These are phyloP conservation scores for Limnephilus auricula DNA, from an alignment of 2,888 invertebrate genomes.

Conservation along the genomic window DNA sequence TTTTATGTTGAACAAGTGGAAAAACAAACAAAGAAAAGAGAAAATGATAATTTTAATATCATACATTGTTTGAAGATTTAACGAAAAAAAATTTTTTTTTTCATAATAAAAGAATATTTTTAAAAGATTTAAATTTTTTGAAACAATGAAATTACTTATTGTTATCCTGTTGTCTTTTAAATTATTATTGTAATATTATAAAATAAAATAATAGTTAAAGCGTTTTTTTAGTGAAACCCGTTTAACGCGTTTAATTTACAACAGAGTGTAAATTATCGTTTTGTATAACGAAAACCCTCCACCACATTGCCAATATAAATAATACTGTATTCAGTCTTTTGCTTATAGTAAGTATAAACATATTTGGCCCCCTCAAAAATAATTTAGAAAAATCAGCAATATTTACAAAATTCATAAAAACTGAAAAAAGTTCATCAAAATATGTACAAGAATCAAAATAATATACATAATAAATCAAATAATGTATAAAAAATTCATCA, in stretches of 20 bases:
- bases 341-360: slow-evolving; percentile 7
- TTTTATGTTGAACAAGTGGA: not conserved
- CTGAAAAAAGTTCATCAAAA: not conserved
- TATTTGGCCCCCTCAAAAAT: slow-evolving; percentile 30
- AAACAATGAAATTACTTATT: not conserved
- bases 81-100: not conserved
- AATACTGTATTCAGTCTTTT: slow-evolving; percentile 17
- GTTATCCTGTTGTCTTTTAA: not conserved
- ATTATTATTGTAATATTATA: not conserved
- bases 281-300: not conserved
- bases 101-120: not conserved
- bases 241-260: not conserved
- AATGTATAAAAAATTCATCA: not conserved
- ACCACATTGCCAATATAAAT: not conserved
- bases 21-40: not conserved
- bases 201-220: not conserved
- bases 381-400: not conserved
- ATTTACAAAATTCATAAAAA: not conserved
- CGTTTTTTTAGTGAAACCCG: not conserved
- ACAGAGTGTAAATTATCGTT: not conserved
- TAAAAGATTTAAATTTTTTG: not conserved
- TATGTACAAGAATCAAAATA: not conserved
- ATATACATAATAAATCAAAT: no score
- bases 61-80: not conserved
- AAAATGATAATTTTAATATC: not conserved